Conservation (phyloP, 1,140 invertebrate genomes). For the Lordiphosa clarofinis region DNA sequence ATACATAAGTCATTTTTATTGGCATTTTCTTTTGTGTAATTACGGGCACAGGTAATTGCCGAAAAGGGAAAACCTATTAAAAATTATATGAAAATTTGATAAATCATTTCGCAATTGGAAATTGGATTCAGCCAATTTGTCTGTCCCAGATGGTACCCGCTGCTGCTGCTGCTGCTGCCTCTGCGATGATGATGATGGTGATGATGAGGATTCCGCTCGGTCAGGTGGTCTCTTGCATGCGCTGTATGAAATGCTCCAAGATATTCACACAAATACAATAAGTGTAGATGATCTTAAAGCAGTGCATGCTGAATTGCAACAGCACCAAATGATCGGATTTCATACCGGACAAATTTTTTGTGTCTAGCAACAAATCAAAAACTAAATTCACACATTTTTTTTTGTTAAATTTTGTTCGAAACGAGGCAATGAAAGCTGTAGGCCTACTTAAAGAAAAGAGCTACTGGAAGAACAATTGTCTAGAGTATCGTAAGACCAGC, state of each 20-base stretch:
- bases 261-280: conserved; percentile 60
- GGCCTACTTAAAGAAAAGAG: too few relatives aligned
- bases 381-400: conserved; percentile 3
- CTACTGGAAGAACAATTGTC: too few relatives aligned
- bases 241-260: conserved; percentile 39
- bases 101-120: conserved; percentile 39
- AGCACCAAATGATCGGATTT: conserved; percentile 6
- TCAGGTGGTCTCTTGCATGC: conserved; percentile 17
- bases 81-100: conserved; percentile 38
- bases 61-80: conserved; percentile 37
- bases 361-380: neutral
- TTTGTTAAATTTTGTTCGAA: too few relatives aligned
- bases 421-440: too few relatives aligned
- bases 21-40: conserved; percentile 78
- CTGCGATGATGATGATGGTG: too few relatives aligned
- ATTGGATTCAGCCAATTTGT: neutral
- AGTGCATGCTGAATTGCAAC: conserved; percentile 57
- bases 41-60: conserved; percentile 63
- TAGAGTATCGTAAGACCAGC: too few relatives aligned
- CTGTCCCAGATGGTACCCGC: neutral
- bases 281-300: conserved; percentile 51
- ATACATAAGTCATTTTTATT: conserved; percentile 79
- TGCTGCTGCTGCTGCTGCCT: too few relatives aligned
- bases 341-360: conserved; percentile 2
- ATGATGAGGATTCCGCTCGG: neutral